phyloP scores from a whole-genome alignment of 2,113 vertebrate genomes.

The Puntigrus tetrazona region DNA sequence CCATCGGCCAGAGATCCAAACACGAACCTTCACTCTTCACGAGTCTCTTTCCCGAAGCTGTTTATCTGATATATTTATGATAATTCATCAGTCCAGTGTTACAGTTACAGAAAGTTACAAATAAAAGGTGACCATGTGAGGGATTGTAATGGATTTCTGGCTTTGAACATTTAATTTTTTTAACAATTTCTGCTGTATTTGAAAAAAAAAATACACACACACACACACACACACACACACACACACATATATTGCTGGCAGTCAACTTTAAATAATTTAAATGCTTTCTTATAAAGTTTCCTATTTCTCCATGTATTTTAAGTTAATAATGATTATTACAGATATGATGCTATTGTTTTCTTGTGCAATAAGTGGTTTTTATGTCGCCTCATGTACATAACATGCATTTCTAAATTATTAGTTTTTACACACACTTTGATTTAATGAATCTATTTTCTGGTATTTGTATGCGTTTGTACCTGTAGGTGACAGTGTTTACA shows the following conservation, averaged over 20 bases:
- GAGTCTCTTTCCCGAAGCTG: not conserved
- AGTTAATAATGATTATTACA: constrained; percentile 1
- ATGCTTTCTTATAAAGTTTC: constrained; percentile 9
- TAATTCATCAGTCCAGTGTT: not conserved
- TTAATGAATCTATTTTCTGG: constrained; percentile 21
- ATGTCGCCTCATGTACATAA: constrained; percentile 37
- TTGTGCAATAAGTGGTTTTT: constrained; percentile 43
- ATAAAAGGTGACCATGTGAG: not conserved
- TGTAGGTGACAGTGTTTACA: constrained; percentile 16
- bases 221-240: too few relatives aligned
- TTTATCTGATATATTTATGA: not conserved
- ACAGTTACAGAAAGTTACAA: not conserved
- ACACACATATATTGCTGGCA: too few relatives aligned
- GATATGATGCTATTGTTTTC: constrained; percentile 31
- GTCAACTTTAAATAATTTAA: constrained; percentile 29
- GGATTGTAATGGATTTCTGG: not conserved
- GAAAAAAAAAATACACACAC: not conserved
- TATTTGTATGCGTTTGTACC: constrained; percentile 38
- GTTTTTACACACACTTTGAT: constrained; percentile 43
- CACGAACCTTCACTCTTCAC: not conserved
- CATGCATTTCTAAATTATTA: constrained; percentile 41
- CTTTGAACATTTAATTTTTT: not conserved
- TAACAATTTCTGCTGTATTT: constrained; percentile 29
- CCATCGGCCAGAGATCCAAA: constrained; percentile 11
- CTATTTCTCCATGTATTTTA: constrained; percentile 25